These are phyloP conservation scores for Drosophila murphyi DNA, from an alignment of 1,140 invertebrate genomes.

Conservation along the genomic window DNA sequence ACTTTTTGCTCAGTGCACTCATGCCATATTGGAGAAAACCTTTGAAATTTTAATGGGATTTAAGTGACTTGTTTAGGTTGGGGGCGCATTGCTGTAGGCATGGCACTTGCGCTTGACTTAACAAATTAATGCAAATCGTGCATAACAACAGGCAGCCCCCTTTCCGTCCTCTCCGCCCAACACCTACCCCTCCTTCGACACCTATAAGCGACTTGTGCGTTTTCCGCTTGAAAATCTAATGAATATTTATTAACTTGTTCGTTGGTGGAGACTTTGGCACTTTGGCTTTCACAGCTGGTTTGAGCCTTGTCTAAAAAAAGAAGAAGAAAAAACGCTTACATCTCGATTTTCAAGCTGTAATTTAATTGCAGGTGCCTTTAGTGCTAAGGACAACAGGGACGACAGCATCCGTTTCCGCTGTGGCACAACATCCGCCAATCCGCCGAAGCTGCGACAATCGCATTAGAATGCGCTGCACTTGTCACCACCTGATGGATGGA, in stretches of 20 bases:
- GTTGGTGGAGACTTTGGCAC: constrained; percentile 12
- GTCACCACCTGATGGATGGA: constrained; percentile 53
- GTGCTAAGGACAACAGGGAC: constrained; percentile 29
- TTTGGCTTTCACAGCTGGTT: constrained; percentile 29
- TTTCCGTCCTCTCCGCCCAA: neutral
- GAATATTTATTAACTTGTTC: constrained; percentile 75
- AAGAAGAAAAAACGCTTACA: constrained; percentile 24
- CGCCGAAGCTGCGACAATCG: constrained; percentile 66
- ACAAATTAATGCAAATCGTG: constrained; percentile 80
- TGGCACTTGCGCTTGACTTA: constrained; percentile 77
- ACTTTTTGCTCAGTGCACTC: neutral
- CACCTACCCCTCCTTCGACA: neutral
- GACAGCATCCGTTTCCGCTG: constrained; percentile 52
- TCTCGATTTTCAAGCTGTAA: constrained; percentile 70
- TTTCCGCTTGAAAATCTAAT: constrained; percentile 47
- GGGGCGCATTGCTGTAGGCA: constrained; percentile 28
- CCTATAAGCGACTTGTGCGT: constrained; percentile 7
- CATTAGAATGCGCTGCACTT: constrained; percentile 70
- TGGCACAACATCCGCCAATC: constrained; percentile 63
- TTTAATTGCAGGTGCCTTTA: constrained; percentile 62
- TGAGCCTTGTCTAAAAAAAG: constrained; percentile 15
- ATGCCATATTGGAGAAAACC: constrained; percentile 13
- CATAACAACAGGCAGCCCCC: constrained; percentile 29
- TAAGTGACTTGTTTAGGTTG: constrained; percentile 45
- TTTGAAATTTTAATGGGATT: constrained; percentile 75